Percentiles rank a stretch among this genome's conserved stretches.
These are phyloP conservation scores for Amphiprion ocellaris DNA, from an alignment of 2,113 vertebrate species.

Conservation along the genomic window DNA sequence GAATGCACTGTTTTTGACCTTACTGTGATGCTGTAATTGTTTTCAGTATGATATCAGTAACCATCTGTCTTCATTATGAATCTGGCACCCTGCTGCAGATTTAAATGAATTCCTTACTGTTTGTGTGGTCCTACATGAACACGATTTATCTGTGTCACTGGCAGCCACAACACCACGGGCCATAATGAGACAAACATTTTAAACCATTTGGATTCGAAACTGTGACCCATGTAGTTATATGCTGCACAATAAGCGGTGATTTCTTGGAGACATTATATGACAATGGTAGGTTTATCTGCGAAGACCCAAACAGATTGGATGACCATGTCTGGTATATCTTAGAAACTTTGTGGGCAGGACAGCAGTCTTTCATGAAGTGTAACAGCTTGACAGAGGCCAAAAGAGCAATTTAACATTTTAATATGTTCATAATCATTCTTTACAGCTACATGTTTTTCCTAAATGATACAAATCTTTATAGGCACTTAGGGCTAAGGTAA, in stretches of 20 bases:
- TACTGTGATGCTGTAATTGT: slow-evolving; percentile 2
- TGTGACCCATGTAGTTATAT: slow-evolving; percentile 26
- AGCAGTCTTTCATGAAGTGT: slow-evolving; percentile 10
- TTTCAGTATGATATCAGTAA: slow-evolving; percentile 33
- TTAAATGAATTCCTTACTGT: slow-evolving; percentile 15
- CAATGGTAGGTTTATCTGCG: slow-evolving; percentile 65
- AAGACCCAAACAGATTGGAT: slow-evolving; percentile 59
- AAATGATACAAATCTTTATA: slow-evolving; percentile 1
- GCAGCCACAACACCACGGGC: slow-evolving; percentile 25
- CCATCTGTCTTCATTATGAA: slow-evolving; percentile 59
- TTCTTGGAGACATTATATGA: slow-evolving; percentile 60
- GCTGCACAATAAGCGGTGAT: slow-evolving; percentile 52
- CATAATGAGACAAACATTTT: not conserved
- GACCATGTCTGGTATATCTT: slow-evolving; percentile 53
- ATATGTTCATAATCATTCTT: not conserved
- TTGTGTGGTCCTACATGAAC: slow-evolving; percentile 64
- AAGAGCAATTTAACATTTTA: not conserved
- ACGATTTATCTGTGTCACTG: slow-evolving; percentile 38
- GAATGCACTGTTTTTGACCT: slow-evolving; percentile 24
- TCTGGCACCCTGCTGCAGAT: slow-evolving; percentile 27
- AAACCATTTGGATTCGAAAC: slow-evolving; percentile 40
- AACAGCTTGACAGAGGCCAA: slow-evolving; percentile 18
- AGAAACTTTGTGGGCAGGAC: slow-evolving; percentile 24
- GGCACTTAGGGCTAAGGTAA: not conserved
- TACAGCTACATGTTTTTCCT: not conserved